Conservation (phyloP, 1,140 invertebrate genomes). For the Drosophila gunungcola region DNA sequence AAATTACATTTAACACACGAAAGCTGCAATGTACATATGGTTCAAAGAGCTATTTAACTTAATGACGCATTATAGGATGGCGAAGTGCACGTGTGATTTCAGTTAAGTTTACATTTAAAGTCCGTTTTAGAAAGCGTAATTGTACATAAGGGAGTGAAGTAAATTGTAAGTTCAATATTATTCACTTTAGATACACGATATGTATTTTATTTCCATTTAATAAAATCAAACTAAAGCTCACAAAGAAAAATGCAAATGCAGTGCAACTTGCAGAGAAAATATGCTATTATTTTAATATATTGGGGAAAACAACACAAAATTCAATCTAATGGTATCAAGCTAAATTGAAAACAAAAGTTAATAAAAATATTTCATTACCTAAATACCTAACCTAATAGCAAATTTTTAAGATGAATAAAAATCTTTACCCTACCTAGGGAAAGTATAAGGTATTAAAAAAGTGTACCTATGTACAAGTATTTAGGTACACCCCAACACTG, state of each 20-base stretch:
- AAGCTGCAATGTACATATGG: constrained; percentile 52
- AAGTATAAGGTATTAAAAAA: too few relatives aligned
- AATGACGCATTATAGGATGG: constrained; percentile 28
- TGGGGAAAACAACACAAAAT: too few relatives aligned
- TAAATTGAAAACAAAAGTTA: too few relatives aligned
- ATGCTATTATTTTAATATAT: too few relatives aligned
- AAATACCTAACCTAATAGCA: too few relatives aligned
- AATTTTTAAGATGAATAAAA: too few relatives aligned
- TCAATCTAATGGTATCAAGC: too few relatives aligned
- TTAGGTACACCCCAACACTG: too few relatives aligned
- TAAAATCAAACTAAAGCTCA: constrained; percentile 51
- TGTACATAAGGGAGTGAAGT: constrained; percentile 49
- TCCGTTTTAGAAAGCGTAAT: constrained; percentile 20
- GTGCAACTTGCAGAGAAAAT: too few relatives aligned
- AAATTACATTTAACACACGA: constrained; percentile 49
- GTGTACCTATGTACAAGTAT: too few relatives aligned
- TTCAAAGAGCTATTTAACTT: constrained; percentile 56
- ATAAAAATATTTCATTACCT: too few relatives aligned
- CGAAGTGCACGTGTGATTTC: constrained; percentile 51
- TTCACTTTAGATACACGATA: constrained; percentile 55
- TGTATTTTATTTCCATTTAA: constrained; percentile 58
- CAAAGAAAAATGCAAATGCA: background rate
- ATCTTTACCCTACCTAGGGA: too few relatives aligned
- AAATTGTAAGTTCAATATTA: constrained; percentile 45
- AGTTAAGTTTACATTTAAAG: constrained; percentile 57